phyloP scores from a whole-genome alignment of 2,113 vertebrate species.

The Jaculus jaculus region DNA sequence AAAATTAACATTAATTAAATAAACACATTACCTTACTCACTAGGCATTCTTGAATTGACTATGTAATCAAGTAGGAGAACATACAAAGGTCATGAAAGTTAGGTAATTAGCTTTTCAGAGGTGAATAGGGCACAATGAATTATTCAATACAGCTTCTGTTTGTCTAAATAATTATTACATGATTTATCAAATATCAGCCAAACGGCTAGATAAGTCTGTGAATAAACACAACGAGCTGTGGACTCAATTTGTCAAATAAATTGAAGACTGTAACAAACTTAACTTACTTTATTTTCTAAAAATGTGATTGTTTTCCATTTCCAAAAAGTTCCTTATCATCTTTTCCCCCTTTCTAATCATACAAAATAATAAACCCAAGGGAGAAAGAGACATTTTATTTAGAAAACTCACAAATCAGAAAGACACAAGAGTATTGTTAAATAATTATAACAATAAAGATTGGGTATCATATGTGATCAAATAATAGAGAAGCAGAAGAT shows the following conservation, averaged over 20 bases:
- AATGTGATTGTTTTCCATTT: not conserved
- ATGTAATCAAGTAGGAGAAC: constrained; percentile 64
- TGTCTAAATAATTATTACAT: constrained; percentile 56
- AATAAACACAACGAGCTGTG: not conserved
- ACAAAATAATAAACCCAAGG: not conserved
- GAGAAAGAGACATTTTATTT: not conserved
- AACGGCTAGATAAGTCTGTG: constrained; percentile 33
- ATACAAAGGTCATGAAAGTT: constrained; percentile 65
- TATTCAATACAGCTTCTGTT: constrained; percentile 59
- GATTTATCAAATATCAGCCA: constrained; percentile 52
- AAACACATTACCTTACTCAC: constrained; percentile 53
- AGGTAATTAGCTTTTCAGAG: constrained; percentile 69
- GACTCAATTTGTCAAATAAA: not conserved
- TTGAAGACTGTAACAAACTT: not conserved
- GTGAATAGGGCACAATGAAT: constrained; percentile 68
- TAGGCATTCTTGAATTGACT: constrained; percentile 42
- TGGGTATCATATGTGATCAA: not conserved
- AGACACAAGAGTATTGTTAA: not conserved
- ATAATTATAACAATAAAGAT: not conserved
- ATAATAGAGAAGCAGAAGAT: not conserved
- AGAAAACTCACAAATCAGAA: not conserved
- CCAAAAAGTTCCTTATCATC: not conserved
- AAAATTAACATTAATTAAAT: constrained; percentile 69
- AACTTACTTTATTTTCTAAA: not conserved
- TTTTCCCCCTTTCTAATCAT: not conserved